Base-by-base conservation (phyloP, 2,113 vertebrate species). In the Cyrtonyx montezumae region DNA sequence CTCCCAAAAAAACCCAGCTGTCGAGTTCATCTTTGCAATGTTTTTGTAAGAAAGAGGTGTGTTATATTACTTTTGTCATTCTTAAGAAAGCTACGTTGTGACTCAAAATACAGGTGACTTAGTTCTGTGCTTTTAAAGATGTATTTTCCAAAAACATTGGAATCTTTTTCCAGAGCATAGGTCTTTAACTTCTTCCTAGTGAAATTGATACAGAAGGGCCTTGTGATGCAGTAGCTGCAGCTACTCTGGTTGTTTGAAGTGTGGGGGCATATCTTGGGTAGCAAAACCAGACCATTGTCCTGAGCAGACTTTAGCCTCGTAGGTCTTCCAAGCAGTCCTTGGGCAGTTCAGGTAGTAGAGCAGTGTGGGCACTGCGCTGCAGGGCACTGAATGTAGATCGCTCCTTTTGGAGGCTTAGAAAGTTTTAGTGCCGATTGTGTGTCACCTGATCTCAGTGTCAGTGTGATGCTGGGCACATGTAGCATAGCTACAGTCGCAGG, bases 371-470 rank as follows among this genome's bases (percentile, higher is more conserved):
- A 9, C 53, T 45, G 22, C 25, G 15, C 49, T 51, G 34, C 30
- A 67, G 10, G 1, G 5, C 13, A 1, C 16, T 16, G 42, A 19
- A 3, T 4, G 23, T 16, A 36, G 15, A 5, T 26, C 3, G 8
- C 8, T 43, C 53, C 36, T 51, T 69, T 3, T 14, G 45, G 32
- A 69, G 65, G 26, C 62, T 51, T 13, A 2, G 16, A 18, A 49
- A 12, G 15, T 43, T 51, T 10, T 1, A 11, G 65, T 28, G 56
- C 11, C 5, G 22, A 48, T 14, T 6, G 17, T 7, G 26, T 26
- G 46, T 40, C 1, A 7, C 40, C 37, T n/a, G n/a, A 13, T 36
- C 30, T 3, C 28, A 3, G 28, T 10, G 81, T 56, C 42, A 22
- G 49, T 9, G 2, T 42, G 14, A 19, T 18, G 36, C 30, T 85